Base-by-base conservation (phyloP, 2,113 vertebrate genomes). In the Paramisgurnus dabryanus region DNA sequence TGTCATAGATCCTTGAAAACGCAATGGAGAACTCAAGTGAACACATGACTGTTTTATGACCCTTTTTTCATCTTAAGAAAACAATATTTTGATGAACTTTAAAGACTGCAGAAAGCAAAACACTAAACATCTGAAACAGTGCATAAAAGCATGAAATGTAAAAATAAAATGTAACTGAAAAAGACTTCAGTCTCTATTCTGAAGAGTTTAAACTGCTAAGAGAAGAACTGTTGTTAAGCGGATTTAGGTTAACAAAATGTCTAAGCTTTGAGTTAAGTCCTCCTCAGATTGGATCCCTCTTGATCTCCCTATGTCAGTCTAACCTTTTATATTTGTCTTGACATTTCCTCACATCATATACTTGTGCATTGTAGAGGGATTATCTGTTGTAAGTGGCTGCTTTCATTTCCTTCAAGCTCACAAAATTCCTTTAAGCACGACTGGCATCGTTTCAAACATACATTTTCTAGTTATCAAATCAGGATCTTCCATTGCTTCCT, bases 371-470 rank as follows among this genome's bases (percentile, higher is more conserved):
- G 5, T 45, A 70, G 40, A 43, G 58, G 40, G 50, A 86, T 80
- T 71, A 80, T 5, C 55, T n/a, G 34, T 68, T 66, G 15, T 65
- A 57, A 66, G 18, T 67, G 34, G 77, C 22, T 60, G 11, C 39
- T 85, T 81, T 57, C 63, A 39, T 67, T 80, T 70, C 55, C 39
- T 76, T 82, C 76, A 83, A 80, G 77, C 72, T 84, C 40, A 82
- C 81, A 76, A 67, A 87, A 93, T 89, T 89, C 86, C 88, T 81
- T 73, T 3, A 1, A 68, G 82, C 0, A n/a, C 76, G 81, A 77
- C 81, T 84, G 61, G 89, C 86, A 88, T 84, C 84, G 81, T 83
- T 87, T 88, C 84, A 83, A 88, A 88, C 86, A 89, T 88, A 71
- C 78, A 1, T 86, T 83, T 88, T 87, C 87, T 71, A 80, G 73